These are phyloP conservation scores for Antennarius striatus DNA, from an alignment of 2,113 vertebrate species.

Conservation along the genomic window DNA sequence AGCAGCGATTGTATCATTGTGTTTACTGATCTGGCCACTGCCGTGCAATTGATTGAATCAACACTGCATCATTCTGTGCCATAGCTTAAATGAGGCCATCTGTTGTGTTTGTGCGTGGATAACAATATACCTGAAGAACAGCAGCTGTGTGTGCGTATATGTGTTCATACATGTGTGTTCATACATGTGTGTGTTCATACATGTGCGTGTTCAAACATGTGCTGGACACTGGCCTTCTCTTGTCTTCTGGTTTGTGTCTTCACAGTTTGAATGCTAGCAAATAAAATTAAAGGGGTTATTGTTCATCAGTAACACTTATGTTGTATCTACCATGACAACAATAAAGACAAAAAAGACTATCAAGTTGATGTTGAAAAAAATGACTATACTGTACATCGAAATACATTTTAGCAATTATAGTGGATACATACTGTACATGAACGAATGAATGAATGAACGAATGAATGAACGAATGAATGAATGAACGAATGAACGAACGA, in stretches of 20 bases:
- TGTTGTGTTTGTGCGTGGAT: conserved; percentile 14
- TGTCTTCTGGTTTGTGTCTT: too few relatives aligned
- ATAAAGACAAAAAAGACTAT: too few relatives aligned
- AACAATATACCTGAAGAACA: conserved; percentile 1
- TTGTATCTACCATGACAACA: not conserved
- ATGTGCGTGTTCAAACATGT: too few relatives aligned
- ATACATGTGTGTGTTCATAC: too few relatives aligned
- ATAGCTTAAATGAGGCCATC: not conserved
- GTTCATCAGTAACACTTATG: not conserved
- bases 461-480: not conserved
- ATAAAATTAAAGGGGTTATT: too few relatives aligned
- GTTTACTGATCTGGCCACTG: conserved; percentile 15
- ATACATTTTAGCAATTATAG: too few relatives aligned
- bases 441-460: not conserved
- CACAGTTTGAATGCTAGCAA: too few relatives aligned
- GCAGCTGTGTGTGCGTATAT: not conserved
- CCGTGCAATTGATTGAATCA: conserved; percentile 11
- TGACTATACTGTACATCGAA: too few relatives aligned
- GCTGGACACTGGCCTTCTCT: too few relatives aligned
- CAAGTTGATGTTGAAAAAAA: too few relatives aligned
- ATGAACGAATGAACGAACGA: not conserved
- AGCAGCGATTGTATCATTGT: conserved; percentile 25
- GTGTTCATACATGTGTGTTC: not conserved
- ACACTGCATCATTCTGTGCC: conserved; percentile 5
- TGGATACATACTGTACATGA: too few relatives aligned